Evolutionary conservation across 2,888 invertebrate species (phyloP).

Genomic region (Penaeus monodon): DNA sequence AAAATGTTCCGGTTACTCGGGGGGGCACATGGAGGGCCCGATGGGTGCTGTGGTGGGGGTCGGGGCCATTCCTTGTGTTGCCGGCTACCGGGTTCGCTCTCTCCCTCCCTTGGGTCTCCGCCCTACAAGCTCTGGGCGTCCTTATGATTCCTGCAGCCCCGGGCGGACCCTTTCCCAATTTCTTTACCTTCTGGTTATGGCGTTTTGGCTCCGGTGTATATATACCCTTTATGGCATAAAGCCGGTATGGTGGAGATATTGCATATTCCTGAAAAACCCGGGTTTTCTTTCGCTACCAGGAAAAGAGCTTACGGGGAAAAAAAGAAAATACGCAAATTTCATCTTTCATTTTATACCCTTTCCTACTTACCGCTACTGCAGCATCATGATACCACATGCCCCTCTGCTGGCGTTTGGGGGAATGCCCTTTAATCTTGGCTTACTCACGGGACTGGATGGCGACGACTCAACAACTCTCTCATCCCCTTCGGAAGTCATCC

Average conservation of each 20-base stretch:
- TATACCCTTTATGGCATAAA: too few relatives aligned
- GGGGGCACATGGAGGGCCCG: constrained; percentile 22
- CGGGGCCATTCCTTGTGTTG: constrained; percentile 57
- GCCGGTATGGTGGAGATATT: too few relatives aligned
- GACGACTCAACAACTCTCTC: constrained; percentile 1
- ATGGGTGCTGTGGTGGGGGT: constrained; percentile 38
- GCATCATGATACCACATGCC: constrained; percentile 52
- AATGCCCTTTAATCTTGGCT: constrained; percentile 57
- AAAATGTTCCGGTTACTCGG: too few relatives aligned
- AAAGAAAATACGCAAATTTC: too few relatives aligned
- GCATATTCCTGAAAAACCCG: too few relatives aligned
- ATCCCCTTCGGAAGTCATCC: constrained; percentile 45
- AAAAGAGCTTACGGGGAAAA: too few relatives aligned
- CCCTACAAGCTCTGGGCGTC: constrained; percentile 63
- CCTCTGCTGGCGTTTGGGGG: constrained; percentile 40
- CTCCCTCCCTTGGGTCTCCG: constrained; percentile 33
- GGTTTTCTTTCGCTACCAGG: too few relatives aligned
- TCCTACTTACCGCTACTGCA: not conserved
- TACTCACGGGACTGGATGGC: constrained; percentile 39
- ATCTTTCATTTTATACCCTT: too few relatives aligned
- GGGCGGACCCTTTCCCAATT: constrained; percentile 63
- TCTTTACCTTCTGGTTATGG: constrained; percentile 65
- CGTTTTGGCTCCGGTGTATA: constrained; percentile 57
- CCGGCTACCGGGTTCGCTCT: constrained; percentile 52
- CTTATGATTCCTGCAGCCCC: constrained; percentile 61